A percentile compares a stretch with the other conserved stretches of the same genome.
These are phyloP conservation scores for Enteromius fasciolatus DNA, from an alignment of 2,797 vertebrate species.

Conservation along the genomic window DNA sequence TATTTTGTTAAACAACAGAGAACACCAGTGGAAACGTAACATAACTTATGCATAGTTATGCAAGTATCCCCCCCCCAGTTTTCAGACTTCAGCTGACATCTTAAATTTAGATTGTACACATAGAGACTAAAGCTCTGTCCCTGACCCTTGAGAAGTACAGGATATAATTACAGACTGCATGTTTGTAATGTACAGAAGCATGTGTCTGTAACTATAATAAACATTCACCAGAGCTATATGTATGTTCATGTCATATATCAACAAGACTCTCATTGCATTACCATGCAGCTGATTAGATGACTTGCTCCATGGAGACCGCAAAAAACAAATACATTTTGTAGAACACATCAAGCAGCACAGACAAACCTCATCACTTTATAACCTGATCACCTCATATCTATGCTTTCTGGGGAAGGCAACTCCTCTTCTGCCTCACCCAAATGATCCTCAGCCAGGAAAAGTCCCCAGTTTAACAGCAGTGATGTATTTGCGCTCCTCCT, in stretches of 20 bases:
- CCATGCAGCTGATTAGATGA: not conserved
- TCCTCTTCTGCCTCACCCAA: constrained; percentile 22
- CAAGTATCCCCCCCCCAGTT: not conserved
- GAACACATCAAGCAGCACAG: not conserved
- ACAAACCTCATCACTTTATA: constrained; percentile 13
- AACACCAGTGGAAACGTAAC: not conserved
- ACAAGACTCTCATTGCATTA: not conserved
- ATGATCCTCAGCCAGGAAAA: constrained; percentile 43
- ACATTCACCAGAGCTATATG: not conserved
- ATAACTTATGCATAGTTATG: not conserved
- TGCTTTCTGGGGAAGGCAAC: constrained; percentile 6
- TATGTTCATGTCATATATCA: not conserved
- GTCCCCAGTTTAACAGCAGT: constrained; percentile 67
- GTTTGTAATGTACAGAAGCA: not conserved
- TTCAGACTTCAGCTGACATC: not conserved
- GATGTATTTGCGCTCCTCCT: constrained; percentile 67
- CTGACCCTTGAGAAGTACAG: not conserved
- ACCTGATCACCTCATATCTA: not conserved
- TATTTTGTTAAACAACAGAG: too few relatives aligned
- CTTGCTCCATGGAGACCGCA: not conserved
- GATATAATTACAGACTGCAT: not conserved
- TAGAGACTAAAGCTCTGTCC: not conserved
- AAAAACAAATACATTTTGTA: not conserved
- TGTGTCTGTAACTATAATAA: not conserved
- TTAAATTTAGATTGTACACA: not conserved